Percentiles rank a stretch among this genome's conserved stretches.
Evolutionary conservation across 1,140 invertebrate genomes (phyloP).

Genomic region (Capitella teleta): DNA sequence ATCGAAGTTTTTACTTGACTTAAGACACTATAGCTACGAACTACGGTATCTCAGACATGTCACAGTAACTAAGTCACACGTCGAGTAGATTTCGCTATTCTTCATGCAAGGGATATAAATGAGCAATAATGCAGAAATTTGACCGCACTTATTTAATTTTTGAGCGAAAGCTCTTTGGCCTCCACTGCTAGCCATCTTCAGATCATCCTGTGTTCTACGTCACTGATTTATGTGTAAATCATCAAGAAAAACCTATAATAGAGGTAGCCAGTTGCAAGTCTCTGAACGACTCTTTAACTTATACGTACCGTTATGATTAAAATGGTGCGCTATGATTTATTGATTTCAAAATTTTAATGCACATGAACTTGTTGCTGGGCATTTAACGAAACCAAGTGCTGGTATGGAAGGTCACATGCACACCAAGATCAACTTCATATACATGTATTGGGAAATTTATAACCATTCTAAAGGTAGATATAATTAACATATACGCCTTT

Average conservation of each 20-base stretch:
- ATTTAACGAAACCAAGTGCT: no score
- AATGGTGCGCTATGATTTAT: not conserved
- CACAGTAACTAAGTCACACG: not conserved
- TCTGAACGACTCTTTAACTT: no score
- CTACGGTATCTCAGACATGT: not conserved
- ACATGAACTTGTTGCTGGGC: no score
- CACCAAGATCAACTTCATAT: no score
- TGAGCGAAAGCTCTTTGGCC: conserved; percentile 70
- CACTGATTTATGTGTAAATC: not conserved
- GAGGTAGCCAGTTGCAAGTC: not conserved
- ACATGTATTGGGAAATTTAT: no score
- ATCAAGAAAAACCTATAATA: not conserved
- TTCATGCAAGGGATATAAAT: no score
- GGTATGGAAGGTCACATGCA: no score
- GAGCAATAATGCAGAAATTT: not conserved
- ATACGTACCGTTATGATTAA: no score
- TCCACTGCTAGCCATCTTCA: conserved; percentile 21
- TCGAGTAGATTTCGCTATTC: not conserved
- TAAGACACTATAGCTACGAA: not conserved
- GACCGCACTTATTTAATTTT: conserved; percentile 53
- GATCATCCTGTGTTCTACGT: not conserved
- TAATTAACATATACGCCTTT: no score
- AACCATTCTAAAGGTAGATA: no score
- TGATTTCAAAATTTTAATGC: not conserved
- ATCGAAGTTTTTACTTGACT: not conserved